Evolutionary conservation across 2,888 invertebrate species (phyloP).

Genomic region (Blastobasis adustella): DNA sequence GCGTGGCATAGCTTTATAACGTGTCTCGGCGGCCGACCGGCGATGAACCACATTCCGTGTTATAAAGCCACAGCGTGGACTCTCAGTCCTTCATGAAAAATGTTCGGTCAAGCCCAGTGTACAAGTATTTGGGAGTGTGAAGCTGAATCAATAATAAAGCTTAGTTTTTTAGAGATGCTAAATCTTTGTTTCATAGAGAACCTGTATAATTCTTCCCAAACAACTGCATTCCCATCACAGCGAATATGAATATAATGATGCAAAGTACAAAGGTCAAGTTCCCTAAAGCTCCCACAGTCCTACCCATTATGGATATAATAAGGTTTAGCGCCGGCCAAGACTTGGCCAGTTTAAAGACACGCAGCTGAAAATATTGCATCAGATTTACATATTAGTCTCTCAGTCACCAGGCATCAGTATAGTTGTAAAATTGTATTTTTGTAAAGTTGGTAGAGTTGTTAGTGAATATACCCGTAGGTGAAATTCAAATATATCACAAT

Average conservation of each 20-base stretch:
- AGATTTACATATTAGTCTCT: slow-evolving; percentile 42
- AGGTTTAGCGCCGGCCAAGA: slow-evolving; percentile 97
- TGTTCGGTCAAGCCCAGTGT: slow-evolving; percentile 71
- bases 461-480: not conserved
- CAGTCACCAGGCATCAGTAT: not conserved
- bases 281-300: slow-evolving; percentile 95
- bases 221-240: slow-evolving; percentile 97
- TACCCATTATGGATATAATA: slow-evolving; percentile 95
- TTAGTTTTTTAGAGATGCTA: slow-evolving; percentile 65
- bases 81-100: slow-evolving; percentile 57
- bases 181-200: slow-evolving; percentile 69
- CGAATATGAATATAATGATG: slow-evolving; percentile 98
- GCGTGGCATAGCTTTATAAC: slow-evolving; percentile 72
- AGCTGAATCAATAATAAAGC: slow-evolving; percentile 71
- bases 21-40: slow-evolving; percentile 42
- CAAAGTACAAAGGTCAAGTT: slow-evolving; percentile 96
- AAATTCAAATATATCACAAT: too few relatives aligned
- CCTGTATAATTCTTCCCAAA: slow-evolving; percentile 92
- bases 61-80: slow-evolving; percentile 68
- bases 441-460: not conserved
- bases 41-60: slow-evolving; percentile 50
- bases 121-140: slow-evolving; percentile 64
- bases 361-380: slow-evolving; percentile 81
- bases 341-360: slow-evolving; percentile 97
- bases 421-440: not conserved